These are phyloP conservation scores for Anarhynchus alexandrinus DNA, from an alignment of 2,113 vertebrate species.

Conservation along the genomic window DNA sequence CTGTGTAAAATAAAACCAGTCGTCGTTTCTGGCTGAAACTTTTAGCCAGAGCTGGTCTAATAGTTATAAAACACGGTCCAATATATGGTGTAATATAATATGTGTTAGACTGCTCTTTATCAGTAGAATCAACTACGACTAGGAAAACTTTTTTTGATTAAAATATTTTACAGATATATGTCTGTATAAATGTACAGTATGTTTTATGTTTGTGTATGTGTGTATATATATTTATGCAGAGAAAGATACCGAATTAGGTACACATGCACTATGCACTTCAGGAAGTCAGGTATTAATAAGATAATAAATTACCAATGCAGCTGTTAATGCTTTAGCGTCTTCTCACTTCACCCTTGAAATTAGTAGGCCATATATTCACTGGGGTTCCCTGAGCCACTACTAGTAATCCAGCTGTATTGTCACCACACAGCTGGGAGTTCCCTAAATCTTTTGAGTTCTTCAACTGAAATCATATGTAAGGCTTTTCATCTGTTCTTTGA, in stretches of 20 bases:
- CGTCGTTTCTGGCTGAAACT: neutral
- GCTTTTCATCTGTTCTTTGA: neutral
- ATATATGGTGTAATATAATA: neutral
- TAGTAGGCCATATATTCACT: neutral
- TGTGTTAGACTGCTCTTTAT: neutral
- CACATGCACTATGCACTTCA: neutral
- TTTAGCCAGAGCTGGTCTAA: neutral
- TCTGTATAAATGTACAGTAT: neutral
- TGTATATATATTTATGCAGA: neutral
- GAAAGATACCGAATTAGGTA: neutral
- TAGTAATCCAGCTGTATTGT: neutral
- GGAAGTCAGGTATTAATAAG: neutral
- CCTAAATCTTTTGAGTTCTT: neutral
- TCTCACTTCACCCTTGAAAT: neutral
- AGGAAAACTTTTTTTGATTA: neutral
- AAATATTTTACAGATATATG: neutral
- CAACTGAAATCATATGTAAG: neutral
- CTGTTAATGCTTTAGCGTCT: neutral
- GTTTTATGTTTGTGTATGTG: neutral
- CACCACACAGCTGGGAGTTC: neutral
- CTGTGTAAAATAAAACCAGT: conserved; percentile 6
- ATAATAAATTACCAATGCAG: neutral
- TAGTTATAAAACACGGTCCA: neutral
- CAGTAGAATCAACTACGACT: neutral
- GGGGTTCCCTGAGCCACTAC: neutral